A percentile compares a stretch with the other conserved stretches of the same genome.
phyloP scores from a whole-genome alignment of 2,113 vertebrate genomes.

The Sinocyclocheilus anophthalmus region DNA sequence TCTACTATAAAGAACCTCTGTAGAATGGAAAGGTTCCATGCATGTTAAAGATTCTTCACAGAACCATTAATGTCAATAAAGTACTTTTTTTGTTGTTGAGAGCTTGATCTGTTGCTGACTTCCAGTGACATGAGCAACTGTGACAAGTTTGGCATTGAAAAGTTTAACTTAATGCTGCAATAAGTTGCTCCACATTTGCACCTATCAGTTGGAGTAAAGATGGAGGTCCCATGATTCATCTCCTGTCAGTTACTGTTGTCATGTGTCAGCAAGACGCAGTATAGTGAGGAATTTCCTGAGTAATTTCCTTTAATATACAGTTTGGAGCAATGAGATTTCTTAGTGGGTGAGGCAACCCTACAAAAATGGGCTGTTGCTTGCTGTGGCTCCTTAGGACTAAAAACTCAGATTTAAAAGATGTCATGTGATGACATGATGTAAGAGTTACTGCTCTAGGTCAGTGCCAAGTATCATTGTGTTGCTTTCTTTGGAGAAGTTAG shows the following conservation, averaged over 20 bases:
- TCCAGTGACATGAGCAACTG: background rate
- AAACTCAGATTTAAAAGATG: background rate
- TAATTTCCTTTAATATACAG: background rate
- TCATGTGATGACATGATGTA: background rate
- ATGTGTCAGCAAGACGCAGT: background rate
- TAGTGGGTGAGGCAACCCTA: background rate
- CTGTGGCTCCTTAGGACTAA: background rate
- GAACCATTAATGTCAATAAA: too few relatives aligned
- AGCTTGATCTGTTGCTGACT: background rate
- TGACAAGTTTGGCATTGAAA: background rate
- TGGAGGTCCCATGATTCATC: background rate
- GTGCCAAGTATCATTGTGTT: background rate
- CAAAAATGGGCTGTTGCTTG: background rate
- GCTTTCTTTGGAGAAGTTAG: background rate
- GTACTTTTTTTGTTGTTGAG: too few relatives aligned
- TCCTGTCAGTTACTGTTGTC: background rate
- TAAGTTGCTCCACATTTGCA: background rate
- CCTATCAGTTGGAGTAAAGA: background rate
- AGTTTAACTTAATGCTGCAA: background rate
- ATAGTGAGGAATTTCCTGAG: background rate
- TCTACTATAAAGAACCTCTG: too few relatives aligned
- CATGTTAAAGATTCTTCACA: too few relatives aligned
- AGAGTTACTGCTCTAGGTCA: background rate
- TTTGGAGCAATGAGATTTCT: background rate
- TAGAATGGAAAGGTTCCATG: too few relatives aligned